Evolutionary conservation across 23 tunicate species (phyloP).

Genomic region (Oikopleura dioica): DNA sequence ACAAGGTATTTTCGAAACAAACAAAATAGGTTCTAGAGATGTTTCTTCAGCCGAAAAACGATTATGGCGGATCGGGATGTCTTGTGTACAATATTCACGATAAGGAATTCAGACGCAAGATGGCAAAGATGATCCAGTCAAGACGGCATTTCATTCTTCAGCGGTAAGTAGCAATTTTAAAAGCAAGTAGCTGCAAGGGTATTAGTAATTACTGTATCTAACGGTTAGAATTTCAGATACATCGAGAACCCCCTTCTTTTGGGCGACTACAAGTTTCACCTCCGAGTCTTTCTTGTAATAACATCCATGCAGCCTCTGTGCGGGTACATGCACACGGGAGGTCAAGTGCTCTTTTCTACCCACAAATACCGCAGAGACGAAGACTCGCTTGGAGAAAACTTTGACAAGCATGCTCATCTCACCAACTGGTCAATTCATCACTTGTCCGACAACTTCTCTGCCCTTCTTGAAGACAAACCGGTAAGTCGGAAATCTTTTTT

Average conservation of each 20-base stretch:
- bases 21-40: too few species aligned
- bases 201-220: too few species aligned
- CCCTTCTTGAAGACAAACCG: not conserved
- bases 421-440: conserved; percentile 7
- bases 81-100: not conserved
- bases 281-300: not conserved
- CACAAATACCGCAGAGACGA: not conserved
- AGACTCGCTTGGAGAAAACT: not conserved
- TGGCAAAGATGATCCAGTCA: not conserved
- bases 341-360: not conserved
- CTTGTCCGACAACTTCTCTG: not conserved
- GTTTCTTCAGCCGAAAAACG: conserved; percentile 4
- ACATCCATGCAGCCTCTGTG: not conserved
- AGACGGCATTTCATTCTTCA: not conserved
- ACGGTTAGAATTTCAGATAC: too few species aligned
- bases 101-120: not conserved
- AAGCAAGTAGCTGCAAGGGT: too few species aligned
- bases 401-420: conserved; percentile 3
- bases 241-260: not conserved
- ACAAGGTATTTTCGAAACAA: too few species aligned
- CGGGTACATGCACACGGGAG: not conserved
- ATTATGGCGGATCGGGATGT: not conserved
- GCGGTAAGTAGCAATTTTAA: too few species aligned
- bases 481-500: not conserved
- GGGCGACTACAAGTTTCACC: not conserved